These are phyloP conservation scores for Enteromius argenteus DNA, from an alignment of 2,797 vertebrate species.

Conservation along the genomic window DNA sequence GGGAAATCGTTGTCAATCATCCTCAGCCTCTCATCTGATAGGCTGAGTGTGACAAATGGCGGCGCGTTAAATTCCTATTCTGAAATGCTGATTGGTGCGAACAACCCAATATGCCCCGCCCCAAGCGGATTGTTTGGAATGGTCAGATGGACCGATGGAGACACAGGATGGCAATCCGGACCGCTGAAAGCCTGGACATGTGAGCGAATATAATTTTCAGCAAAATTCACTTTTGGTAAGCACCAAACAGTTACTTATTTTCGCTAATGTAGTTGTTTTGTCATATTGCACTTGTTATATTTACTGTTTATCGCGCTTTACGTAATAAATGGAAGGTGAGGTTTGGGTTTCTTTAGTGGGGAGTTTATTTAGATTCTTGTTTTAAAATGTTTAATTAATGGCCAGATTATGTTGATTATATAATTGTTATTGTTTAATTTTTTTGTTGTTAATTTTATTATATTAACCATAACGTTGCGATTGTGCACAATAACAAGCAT, in stretches of 20 bases:
- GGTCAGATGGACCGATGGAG: constrained; percentile 73
- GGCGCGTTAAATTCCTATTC: constrained; percentile 49
- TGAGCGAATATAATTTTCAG: constrained; percentile 72
- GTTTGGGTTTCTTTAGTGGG: not conserved
- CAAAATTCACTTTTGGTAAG: constrained; percentile 75
- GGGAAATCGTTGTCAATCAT: constrained; percentile 65
- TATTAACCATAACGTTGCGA: not conserved
- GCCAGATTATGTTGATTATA: not conserved
- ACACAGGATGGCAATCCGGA: constrained; percentile 77
- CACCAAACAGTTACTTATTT: constrained; percentile 1
- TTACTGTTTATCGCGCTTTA: constrained; percentile 34
- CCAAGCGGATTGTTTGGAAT: constrained; percentile 71
- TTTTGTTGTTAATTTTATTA: not conserved
- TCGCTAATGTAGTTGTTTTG: not conserved
- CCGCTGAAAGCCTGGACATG: constrained; percentile 77
- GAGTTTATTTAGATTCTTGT: constrained; percentile 11
- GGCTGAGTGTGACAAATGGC: constrained; percentile 44
- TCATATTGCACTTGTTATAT: constrained; percentile 21
- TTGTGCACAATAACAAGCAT: not conserved
- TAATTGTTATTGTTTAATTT: not conserved
- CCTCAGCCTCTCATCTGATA: constrained; percentile 30
- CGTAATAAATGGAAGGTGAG: constrained; percentile 23
- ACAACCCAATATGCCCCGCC: constrained; percentile 49
- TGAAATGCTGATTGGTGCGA: constrained; percentile 66
- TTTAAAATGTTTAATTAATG: not conserved